Conservation (phyloP, 1,140 invertebrate species). For the Neodiprion virginianus region DNA sequence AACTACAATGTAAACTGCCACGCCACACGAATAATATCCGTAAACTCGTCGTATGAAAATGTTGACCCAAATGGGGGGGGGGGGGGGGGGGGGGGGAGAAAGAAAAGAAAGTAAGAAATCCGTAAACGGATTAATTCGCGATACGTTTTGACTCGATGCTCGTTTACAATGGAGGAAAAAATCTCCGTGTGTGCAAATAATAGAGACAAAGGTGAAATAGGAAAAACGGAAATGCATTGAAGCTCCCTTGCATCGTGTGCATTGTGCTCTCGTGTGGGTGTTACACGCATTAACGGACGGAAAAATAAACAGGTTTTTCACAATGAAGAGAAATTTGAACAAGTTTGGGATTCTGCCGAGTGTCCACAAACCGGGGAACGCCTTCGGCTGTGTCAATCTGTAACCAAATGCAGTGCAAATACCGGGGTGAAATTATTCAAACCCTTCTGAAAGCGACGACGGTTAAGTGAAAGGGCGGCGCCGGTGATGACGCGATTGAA, state of each 20-base stretch:
- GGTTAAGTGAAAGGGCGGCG: too few species aligned
- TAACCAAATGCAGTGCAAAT: background rate
- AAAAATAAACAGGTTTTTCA: background rate
- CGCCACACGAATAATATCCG: background rate
- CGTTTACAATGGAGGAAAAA: background rate
- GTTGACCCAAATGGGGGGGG: background rate
- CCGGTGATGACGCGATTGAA: too few species aligned
- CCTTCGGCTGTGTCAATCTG: slow-evolving; percentile 4
- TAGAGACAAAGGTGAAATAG: background rate
- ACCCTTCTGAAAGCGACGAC: too few species aligned
- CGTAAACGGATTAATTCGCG: background rate
- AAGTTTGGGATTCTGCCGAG: background rate
- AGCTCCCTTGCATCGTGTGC: too few species aligned
- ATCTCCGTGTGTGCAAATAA: background rate
- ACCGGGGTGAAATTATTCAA: too few species aligned
- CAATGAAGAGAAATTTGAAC: background rate
- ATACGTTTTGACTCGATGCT: background rate
- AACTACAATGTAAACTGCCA: slow-evolving; percentile 7
- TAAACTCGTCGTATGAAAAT: background rate
- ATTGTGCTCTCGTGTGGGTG: too few species aligned
- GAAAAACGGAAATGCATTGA: background rate
- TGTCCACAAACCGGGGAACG: background rate
- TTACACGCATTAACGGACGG: background rate
- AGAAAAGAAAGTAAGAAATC: background rate
- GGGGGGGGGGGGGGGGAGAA: background rate